phyloP scores from a whole-genome alignment of 2,113 vertebrate genomes.

The Lanius collurio region DNA sequence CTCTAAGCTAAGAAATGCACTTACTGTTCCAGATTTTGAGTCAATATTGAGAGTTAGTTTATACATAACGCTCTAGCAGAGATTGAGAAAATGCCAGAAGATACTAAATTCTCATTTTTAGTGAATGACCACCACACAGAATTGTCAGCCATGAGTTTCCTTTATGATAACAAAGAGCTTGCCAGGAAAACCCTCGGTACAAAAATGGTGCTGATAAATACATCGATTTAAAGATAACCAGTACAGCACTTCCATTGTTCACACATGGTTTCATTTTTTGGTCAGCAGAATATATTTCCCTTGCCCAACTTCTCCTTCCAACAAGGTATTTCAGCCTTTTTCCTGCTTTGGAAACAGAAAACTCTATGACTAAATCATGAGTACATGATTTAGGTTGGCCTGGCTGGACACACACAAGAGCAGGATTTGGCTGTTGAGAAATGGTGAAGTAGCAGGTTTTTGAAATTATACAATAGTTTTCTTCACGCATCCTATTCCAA shows the following conservation, averaged over 20 bases:
- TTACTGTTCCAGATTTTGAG: constrained; percentile 1
- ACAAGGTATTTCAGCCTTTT: neutral
- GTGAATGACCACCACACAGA: neutral
- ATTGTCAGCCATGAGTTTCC: neutral
- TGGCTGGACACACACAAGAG: neutral
- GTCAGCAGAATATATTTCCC: neutral
- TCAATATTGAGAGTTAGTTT: neutral
- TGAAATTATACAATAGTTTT: neutral
- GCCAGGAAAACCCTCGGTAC: constrained; percentile 9
- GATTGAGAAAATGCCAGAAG: neutral
- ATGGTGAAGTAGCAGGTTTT: neutral
- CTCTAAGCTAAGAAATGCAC: neutral
- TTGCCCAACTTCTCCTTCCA: neutral
- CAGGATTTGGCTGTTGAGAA: neutral
- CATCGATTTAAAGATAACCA: neutral
- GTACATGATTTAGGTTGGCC: neutral
- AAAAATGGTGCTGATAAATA: neutral
- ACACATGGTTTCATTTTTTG: constrained; percentile 18
- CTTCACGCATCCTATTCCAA: neutral
- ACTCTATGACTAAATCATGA: neutral
- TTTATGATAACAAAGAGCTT: constrained; percentile 12
- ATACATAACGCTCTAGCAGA: neutral
- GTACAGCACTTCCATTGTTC: constrained; percentile 1
- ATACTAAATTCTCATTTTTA: constrained; percentile 40
- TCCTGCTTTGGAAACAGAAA: neutral